phyloP scores from a whole-genome alignment of 2,888 invertebrate genomes.

The Drosophila mulleri region DNA sequence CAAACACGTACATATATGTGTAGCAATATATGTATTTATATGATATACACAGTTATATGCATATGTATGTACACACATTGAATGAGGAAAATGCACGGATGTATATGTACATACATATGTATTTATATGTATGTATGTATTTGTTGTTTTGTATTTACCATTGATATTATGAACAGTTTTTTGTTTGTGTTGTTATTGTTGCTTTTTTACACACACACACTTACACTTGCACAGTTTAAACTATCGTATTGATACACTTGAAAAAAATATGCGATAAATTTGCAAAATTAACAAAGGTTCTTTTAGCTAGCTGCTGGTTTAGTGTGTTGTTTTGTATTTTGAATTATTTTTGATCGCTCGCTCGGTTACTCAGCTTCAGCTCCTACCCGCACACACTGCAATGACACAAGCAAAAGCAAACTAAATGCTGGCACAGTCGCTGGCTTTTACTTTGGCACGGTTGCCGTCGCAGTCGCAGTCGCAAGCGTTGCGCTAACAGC shows the following conservation, averaged over 20 bases:
- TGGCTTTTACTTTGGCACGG: constrained; percentile 55
- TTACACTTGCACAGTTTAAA: constrained; percentile 10
- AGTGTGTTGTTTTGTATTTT: constrained; percentile 33
- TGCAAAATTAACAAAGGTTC: constrained; percentile 27
- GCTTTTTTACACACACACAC: constrained; percentile 10
- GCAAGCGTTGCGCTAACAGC: constrained; percentile 23
- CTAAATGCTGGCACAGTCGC: constrained; percentile 66
- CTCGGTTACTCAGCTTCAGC: constrained; percentile 43
- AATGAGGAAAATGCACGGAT: constrained; percentile 3
- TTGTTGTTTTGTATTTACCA: constrained; percentile 37
- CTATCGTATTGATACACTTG: constrained; percentile 36
- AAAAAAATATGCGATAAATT: constrained; percentile 44
- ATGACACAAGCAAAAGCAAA: constrained; percentile 78
- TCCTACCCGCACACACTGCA: constrained; percentile 77
- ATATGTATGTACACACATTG: not conserved
- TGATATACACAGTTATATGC: not conserved
- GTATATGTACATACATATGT: not conserved
- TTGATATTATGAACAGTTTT: constrained; percentile 37
- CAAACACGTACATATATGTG: not conserved
- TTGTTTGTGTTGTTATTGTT: not conserved
- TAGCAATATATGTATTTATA: not conserved
- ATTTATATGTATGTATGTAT: constrained; percentile 2
- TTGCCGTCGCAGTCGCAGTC: constrained; percentile 25
- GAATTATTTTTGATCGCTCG: constrained; percentile 34
- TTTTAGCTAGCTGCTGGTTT: constrained; percentile 27